These are phyloP conservation scores for Caretta caretta DNA, from an alignment of 2,113 vertebrate species.

Conservation along the genomic window DNA sequence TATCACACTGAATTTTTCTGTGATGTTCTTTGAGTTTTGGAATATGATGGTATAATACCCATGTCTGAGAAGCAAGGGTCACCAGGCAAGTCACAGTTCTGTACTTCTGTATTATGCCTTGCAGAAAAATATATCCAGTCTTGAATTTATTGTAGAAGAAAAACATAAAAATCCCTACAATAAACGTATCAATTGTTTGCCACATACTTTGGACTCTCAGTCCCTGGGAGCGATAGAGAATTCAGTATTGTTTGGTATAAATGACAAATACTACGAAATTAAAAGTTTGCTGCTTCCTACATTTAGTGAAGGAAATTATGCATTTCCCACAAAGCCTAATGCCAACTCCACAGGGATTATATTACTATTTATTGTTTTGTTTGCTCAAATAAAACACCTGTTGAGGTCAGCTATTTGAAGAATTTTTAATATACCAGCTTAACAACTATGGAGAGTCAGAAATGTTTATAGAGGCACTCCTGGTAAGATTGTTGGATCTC, in stretches of 20 bases:
- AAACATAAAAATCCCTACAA: background rate
- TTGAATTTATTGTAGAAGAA: background rate
- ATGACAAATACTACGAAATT: constrained; percentile 69
- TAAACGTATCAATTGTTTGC: background rate
- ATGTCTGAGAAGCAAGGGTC: background rate
- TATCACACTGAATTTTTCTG: fast-evolving
- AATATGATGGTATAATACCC: fast-evolving
- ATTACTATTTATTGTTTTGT: constrained; percentile 75
- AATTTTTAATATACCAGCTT: constrained; percentile 76
- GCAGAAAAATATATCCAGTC: background rate
- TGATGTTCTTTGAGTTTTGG: background rate
- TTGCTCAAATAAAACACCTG: constrained; percentile 73
- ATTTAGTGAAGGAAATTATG: constrained; percentile 67
- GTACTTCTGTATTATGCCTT: fast-evolving
- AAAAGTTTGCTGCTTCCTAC: constrained; percentile 57
- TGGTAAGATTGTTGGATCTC: constrained; percentile 38
- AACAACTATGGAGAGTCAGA: constrained; percentile 44
- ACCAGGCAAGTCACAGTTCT: fast-evolving
- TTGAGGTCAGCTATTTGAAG: constrained; percentile 62
- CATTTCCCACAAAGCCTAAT: constrained; percentile 70
- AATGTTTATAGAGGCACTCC: constrained; percentile 66
- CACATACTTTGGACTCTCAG: background rate
- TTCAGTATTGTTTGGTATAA: constrained; percentile 50
- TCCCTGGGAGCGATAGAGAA: background rate
- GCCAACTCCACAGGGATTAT: constrained; percentile 58